Conservation (phyloP, 2,888 invertebrate genomes). For the Lacanobia wlatinum region DNA sequence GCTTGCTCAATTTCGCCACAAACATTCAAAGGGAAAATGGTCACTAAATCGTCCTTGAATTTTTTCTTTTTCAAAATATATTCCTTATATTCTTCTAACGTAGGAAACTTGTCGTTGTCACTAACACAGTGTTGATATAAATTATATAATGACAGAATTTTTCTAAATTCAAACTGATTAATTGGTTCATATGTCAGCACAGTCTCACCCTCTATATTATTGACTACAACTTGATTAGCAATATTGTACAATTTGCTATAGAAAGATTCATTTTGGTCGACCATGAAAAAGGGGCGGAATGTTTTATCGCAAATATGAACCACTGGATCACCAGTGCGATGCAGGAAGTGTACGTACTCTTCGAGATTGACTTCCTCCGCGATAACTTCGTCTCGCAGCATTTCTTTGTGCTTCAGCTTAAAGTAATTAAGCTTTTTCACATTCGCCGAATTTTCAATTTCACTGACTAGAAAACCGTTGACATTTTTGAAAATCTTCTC, state of each 20-base stretch:
- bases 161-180: slow-evolving; percentile 30
- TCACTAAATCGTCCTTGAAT: slow-evolving; percentile 31
- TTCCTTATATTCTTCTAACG: slow-evolving; percentile 20
- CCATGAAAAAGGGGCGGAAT: slow-evolving; percentile 33
- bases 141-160: slow-evolving; percentile 24
- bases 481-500: slow-evolving; percentile 69
- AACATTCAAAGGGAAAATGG: slow-evolving; percentile 23
- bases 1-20: background rate
- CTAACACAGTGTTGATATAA: slow-evolving; percentile 27
- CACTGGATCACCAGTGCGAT: background rate
- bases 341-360: slow-evolving; percentile 31
- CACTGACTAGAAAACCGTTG: slow-evolving; percentile 69
- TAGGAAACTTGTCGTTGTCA: slow-evolving; percentile 20
- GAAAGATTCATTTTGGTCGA: slow-evolving; percentile 18
- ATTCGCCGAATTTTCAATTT: slow-evolving; percentile 66
- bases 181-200: slow-evolving; percentile 22
- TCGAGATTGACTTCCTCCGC: slow-evolving; percentile 29
- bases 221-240: slow-evolving; percentile 17
- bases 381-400: slow-evolving; percentile 22
- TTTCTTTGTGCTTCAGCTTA: slow-evolving; percentile 32
- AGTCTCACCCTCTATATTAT: slow-evolving; percentile 1
- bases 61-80: slow-evolving; percentile 31
- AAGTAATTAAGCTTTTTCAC: slow-evolving; percentile 70
- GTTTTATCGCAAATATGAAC: slow-evolving; percentile 31
- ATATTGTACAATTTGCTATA: slow-evolving; percentile 19